Percentiles rank a stretch among this genome's conserved stretches.
Evolutionary conservation across 2,797 vertebrate genomes (phyloP).

Genomic region (Melanotaenia boesemani): DNA sequence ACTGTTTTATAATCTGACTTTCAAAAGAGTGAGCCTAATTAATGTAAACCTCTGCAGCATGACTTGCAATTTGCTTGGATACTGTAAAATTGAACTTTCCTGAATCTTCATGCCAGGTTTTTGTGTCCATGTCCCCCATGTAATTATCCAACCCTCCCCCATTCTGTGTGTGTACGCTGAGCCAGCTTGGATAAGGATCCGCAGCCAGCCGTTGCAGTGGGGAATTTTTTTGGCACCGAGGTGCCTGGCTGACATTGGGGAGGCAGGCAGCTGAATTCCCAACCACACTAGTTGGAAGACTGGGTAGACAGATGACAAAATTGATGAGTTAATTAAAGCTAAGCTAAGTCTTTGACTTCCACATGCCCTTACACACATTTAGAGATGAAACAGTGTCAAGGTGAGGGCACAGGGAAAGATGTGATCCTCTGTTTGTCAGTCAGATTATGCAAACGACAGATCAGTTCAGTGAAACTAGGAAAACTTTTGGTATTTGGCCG

Average conservation of each 20-base stretch:
- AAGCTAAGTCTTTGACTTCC: slow-evolving; percentile 23
- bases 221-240: slow-evolving; percentile 68
- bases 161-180: slow-evolving; percentile 25
- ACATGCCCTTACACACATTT: slow-evolving; percentile 18
- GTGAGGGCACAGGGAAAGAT: neutral
- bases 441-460: neutral
- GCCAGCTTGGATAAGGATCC: slow-evolving; percentile 48
- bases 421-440: neutral
- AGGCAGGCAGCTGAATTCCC: slow-evolving; percentile 51
- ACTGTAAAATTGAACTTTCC: slow-evolving; percentile 13
- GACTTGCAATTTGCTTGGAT: slow-evolving; percentile 50
- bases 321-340: slow-evolving; percentile 51
- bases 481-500: neutral
- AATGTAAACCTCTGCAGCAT: slow-evolving; percentile 29
- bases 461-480: neutral
- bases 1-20: slow-evolving; percentile 32
- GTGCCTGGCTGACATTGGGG: slow-evolving; percentile 58
- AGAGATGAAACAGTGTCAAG: slow-evolving; percentile 7
- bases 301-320: slow-evolving; percentile 44
- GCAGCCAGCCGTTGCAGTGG: slow-evolving; percentile 28
- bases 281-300: slow-evolving; percentile 43
- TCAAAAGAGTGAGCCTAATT: slow-evolving; percentile 16
- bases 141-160: slow-evolving; percentile 63
- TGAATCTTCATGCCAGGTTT: slow-evolving; percentile 26
- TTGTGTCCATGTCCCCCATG: slow-evolving; percentile 28